phyloP scores from a whole-genome alignment of 2,797 vertebrate genomes.

The Myotis myotis region DNA sequence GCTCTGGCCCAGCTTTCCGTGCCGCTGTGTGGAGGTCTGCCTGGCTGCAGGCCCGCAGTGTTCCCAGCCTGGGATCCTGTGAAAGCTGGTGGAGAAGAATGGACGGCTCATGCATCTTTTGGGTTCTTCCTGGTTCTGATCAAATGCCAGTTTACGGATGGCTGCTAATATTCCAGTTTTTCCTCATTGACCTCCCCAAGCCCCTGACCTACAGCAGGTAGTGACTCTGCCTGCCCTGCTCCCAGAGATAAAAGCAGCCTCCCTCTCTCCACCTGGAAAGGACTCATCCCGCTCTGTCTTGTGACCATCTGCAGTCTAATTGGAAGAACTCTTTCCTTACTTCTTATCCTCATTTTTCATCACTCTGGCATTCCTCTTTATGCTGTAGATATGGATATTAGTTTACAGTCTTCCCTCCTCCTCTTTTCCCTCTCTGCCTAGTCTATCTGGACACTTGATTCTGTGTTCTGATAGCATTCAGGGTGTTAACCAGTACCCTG shows the following conservation, averaged over 20 bases:
- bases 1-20: not conserved
- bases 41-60: not conserved
- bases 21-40: not conserved
- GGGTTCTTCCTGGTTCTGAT: not conserved
- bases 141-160: not conserved
- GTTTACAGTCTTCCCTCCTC: not conserved
- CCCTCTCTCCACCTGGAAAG: not conserved
- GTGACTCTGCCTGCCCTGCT: not conserved
- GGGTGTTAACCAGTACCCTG: not conserved
- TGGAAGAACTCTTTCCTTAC: not conserved
- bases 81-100: not conserved
- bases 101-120: not conserved
- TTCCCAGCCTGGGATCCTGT: not conserved
- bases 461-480: not conserved
- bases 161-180: no score
- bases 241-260: not conserved
- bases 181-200: not conserved
- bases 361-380: not conserved
- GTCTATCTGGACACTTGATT: not conserved
- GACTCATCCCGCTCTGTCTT: not conserved
- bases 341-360: not conserved
- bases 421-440: not conserved
- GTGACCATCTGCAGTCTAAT: not conserved
- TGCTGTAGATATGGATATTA: not conserved
- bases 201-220: not conserved